phyloP scores from a whole-genome alignment of 2,797 vertebrate genomes.

The Lates japonicus region DNA sequence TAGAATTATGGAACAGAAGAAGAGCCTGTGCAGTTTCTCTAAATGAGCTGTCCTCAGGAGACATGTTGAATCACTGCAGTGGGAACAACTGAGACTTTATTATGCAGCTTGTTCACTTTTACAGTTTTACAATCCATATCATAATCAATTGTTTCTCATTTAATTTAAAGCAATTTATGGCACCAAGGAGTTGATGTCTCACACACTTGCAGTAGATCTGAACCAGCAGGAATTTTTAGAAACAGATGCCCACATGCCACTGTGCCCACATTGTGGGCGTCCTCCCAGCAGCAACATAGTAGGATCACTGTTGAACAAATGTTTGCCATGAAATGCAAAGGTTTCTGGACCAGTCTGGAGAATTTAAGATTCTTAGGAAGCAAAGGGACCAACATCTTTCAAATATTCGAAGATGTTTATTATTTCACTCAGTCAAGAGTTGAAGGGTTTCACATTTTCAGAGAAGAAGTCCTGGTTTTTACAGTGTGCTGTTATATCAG shows the following conservation, averaged over 20 bases:
- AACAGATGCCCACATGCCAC: constrained; percentile 40
- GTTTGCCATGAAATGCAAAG: not conserved
- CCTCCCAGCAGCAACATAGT: constrained; percentile 26
- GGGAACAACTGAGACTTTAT: not conserved
- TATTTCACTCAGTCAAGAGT: not conserved
- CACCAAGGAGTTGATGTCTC: constrained; percentile 4
- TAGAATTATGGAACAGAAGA: constrained; percentile 23
- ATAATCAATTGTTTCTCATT: constrained; percentile 20
- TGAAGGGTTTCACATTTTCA: constrained; percentile 10
- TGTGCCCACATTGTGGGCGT: constrained; percentile 44
- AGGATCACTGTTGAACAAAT: constrained; percentile 23
- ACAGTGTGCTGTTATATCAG: constrained; percentile 50
- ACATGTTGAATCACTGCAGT: constrained; percentile 26
- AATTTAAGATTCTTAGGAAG: not conserved
- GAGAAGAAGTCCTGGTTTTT: constrained; percentile 36
- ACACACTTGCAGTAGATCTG: constrained; percentile 17
- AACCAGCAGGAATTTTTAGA: constrained; percentile 46
- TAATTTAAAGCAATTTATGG: constrained; percentile 19
- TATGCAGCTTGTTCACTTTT: constrained; percentile 10
- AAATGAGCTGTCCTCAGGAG: constrained; percentile 6
- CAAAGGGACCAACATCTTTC: not conserved
- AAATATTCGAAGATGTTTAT: not conserved
- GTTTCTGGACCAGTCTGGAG: not conserved
- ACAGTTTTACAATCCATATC: not conserved
- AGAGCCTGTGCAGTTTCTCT: constrained; percentile 12